phyloP scores from a whole-genome alignment of 1,140 invertebrate genomes.

The Brachionus paranguensis region DNA sequence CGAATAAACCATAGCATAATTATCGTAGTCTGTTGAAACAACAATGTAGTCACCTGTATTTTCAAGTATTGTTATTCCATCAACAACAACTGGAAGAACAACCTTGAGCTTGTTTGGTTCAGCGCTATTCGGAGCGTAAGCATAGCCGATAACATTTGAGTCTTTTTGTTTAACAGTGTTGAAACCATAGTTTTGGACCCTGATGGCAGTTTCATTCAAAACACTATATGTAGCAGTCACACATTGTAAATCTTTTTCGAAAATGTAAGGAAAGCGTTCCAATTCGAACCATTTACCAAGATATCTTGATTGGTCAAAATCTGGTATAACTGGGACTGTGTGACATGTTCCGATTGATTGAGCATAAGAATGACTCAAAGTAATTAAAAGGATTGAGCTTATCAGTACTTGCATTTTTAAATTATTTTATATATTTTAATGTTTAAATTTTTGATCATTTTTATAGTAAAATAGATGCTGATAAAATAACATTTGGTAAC shows the following conservation, averaged over 20 bases:
- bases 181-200: neutral
- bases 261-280: constrained; percentile 2
- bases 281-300: constrained; percentile 27
- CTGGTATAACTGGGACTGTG: neutral
- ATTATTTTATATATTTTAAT: neutral
- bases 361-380: neutral
- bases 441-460: neutral
- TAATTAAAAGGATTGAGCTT: neutral
- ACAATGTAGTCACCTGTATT: constrained; percentile 18
- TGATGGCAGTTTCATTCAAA: constrained; percentile 15
- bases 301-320: neutral
- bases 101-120: constrained; percentile 27
- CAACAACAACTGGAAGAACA: constrained; percentile 10
- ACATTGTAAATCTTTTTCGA: constrained; percentile 34
- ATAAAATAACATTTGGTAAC: constrained; percentile 17
- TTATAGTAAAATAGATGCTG: neutral
- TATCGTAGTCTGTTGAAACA: neutral
- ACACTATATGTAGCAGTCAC: neutral
- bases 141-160: neutral
- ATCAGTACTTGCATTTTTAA: neutral
- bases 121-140: neutral
- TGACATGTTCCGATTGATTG: neutral
- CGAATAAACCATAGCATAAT: constrained; percentile 1
- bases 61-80: neutral
- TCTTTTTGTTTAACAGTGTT: constrained; percentile 35